Conservation (phyloP, 2,113 vertebrate species). For the Ramphastos sulfuratus region DNA sequence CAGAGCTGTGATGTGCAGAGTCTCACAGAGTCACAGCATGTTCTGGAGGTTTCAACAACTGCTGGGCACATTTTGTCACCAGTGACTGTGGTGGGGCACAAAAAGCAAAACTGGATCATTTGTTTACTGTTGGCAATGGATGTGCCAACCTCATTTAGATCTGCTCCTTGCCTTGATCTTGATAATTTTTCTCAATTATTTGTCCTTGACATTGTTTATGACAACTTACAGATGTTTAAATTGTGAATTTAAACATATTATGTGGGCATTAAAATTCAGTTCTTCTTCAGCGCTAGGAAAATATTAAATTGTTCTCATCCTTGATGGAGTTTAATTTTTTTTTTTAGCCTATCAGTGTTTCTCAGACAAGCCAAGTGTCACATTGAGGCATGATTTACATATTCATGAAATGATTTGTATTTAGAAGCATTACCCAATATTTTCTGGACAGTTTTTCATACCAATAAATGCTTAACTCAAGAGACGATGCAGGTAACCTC, state of each 20-base stretch:
- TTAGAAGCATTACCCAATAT: conserved; percentile 6
- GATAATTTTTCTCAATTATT: neutral
- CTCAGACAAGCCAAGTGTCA: conserved; percentile 55
- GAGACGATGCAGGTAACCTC: neutral
- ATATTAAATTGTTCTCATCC: neutral
- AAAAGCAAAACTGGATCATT: neutral
- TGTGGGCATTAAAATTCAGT: neutral
- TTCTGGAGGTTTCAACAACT: neutral
- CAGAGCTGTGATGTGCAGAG: neutral
- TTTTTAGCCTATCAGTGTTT: conserved; percentile 20
- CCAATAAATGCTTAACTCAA: neutral
- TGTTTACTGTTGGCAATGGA: neutral
- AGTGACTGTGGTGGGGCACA: neutral
- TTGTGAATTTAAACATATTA: neutral
- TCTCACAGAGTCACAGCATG: neutral
- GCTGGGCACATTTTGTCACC: neutral
- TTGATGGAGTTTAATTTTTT: neutral
- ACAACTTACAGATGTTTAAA: neutral
- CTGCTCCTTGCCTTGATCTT: neutral
- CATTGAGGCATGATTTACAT: conserved; percentile 44
- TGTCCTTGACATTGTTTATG: neutral
- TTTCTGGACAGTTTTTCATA: conserved; percentile 33
- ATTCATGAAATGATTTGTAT: conserved; percentile 34
- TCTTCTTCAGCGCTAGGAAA: neutral
- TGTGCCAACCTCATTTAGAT: neutral